Evolutionary conservation across 2,797 vertebrate genomes (phyloP).

Genomic region (Arrhamphus sclerolepis): DNA sequence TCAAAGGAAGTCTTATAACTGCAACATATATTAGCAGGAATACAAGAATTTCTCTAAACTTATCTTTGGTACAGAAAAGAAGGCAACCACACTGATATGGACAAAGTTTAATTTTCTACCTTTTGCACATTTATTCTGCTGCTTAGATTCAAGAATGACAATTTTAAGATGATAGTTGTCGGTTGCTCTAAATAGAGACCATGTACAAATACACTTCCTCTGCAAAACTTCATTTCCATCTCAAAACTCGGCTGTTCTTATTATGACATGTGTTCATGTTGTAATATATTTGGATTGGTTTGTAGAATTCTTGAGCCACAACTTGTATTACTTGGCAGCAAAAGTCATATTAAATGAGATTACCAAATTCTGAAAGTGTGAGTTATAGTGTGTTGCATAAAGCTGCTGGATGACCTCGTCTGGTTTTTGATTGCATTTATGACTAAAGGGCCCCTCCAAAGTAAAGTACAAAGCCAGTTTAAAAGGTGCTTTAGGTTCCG

Average conservation of each 20-base stretch:
- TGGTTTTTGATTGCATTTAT: conserved; percentile 2
- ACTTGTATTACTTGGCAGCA: background rate
- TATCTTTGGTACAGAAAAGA: too few relatives aligned
- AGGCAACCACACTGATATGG: too few relatives aligned
- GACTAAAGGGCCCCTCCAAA: background rate
- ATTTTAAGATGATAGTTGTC: too few relatives aligned
- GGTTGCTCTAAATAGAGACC: too few relatives aligned
- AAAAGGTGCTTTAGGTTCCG: conserved; percentile 7
- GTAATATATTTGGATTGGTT: background rate
- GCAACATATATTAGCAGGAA: too few relatives aligned
- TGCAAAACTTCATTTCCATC: background rate
- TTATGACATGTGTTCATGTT: background rate
- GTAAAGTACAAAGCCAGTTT: conserved; percentile 5
- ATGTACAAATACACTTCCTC: background rate
- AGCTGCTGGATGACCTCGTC: background rate
- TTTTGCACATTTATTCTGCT: too few relatives aligned
- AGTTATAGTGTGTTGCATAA: background rate
- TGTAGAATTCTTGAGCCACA: background rate
- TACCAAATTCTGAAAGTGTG: background rate
- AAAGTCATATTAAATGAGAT: background rate
- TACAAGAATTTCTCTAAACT: too few relatives aligned
- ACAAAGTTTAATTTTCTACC: too few relatives aligned
- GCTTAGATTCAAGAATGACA: too few relatives aligned
- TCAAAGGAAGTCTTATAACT: too few relatives aligned
- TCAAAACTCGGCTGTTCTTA: background rate